phyloP scores from a whole-genome alignment of 2,888 invertebrate genomes.

The Metellina segmentata region DNA sequence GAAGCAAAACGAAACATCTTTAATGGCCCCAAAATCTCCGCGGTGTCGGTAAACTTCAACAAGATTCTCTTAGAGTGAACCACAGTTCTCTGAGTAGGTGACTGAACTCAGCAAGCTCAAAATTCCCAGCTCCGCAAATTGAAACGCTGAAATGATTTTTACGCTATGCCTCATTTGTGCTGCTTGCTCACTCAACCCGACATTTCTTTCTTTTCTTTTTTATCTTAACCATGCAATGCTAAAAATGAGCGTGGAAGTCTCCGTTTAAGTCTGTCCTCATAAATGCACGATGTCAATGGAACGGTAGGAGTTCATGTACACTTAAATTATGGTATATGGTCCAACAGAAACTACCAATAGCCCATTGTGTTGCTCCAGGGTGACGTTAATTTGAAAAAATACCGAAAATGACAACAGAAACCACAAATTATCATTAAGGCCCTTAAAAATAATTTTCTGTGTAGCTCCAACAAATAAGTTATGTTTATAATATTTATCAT shows the following conservation, averaged over 20 bases:
- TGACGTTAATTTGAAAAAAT: no score
- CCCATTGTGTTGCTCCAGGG: no score
- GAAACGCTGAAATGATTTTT: conserved; percentile 5
- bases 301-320: background rate
- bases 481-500: no score
- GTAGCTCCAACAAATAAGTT: no score
- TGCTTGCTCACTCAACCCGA: conserved; percentile 10
- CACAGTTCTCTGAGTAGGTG: background rate
- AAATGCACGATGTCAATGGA: background rate
- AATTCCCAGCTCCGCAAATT: conserved; percentile 5
- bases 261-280: background rate
- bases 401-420: no score
- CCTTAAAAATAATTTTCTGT: no score
- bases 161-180: conserved; percentile 46
- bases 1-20: background rate
- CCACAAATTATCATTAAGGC: no score
- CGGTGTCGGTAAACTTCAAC: background rate
- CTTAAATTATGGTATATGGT: no score
- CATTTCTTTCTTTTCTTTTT: conserved; percentile 4
- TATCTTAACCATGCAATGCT: background rate
- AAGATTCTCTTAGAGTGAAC: background rate
- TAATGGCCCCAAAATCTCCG: background rate
- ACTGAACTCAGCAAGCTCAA: conserved; percentile 19
- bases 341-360: no score
- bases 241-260: background rate